Base-by-base conservation (phyloP, 2,888 invertebrate genomes). In the Oasisia sp. region DNA sequence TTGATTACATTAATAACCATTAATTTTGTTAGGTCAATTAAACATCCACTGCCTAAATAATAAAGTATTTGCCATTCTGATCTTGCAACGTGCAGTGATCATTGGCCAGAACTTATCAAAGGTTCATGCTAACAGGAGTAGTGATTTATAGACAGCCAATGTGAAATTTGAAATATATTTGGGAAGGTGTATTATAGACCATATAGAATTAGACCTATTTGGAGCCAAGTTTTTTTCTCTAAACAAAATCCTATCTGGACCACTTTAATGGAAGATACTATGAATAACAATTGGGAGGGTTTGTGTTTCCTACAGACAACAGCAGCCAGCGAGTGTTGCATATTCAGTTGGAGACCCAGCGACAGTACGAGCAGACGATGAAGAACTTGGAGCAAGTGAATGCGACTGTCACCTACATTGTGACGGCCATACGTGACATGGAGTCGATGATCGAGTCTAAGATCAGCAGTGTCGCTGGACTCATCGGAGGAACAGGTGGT, bases 351-450 rank as follows among this genome's bases (percentile, higher is more conserved):
- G 94, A 95, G 91, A 94, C 95, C 92, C 93, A 94, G 89, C 91
- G 91, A 7, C 94, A 95, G 56, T 95, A 95, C 89, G 91, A 93
- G 91, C 91, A 93, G 14, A 95, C 95, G 94, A 94, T 95, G 91
- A 93, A 94, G 3, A 95, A 95, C 92, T 94, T 95, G 93, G 92
- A 93, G 91, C 94, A 94, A 91, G 95, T 95, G 92, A 95, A 95
- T 92, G 56, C 45, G 27, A 95, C 95, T 2, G 94, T 95, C 27
- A 92, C 92, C 19, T 93, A 94, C 89, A 93, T 95, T 12, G 94
- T 95, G 92, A 91, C 92, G n/a, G 94, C 95, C 11, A 94, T 95
- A 4, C 93, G 92, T 11, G 92, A 89, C 91, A 94, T 95, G 94
- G 94, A 95, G 94, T 91, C 92, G 12, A 93, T 94, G 45, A 91